Evolutionary conservation across 2,797 vertebrate species (phyloP).

Genomic region (Smutsia temminckii): DNA sequence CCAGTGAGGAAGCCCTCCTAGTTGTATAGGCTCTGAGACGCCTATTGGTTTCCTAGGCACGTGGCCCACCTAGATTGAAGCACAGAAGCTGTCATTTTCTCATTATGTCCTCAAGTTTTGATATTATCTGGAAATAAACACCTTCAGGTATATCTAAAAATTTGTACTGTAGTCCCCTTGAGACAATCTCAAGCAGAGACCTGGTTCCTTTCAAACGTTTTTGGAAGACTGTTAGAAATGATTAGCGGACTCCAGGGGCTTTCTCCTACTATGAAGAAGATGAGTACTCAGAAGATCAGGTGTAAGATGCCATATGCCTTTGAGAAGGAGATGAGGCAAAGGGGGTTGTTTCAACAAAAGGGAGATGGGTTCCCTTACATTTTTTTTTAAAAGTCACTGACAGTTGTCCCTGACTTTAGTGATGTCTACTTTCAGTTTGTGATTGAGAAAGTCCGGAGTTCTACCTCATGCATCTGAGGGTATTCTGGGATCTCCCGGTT

Average conservation of each 20-base stretch:
- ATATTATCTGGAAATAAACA: neutral
- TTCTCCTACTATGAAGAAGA: neutral
- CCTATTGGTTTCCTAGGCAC: neutral
- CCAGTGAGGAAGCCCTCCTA: neutral
- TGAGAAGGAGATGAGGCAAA: neutral
- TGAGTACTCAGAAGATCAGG: neutral
- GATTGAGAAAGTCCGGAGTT: neutral
- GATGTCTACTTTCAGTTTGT: neutral
- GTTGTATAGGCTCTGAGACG: neutral
- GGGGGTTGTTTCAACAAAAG: neutral
- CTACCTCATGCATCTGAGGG: neutral
- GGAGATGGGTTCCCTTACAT: neutral
- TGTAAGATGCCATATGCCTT: neutral
- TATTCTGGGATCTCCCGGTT: neutral
- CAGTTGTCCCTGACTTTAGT: neutral
- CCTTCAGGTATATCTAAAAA: neutral
- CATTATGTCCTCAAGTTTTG: neutral
- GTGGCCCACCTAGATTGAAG: neutral
- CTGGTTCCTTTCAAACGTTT: neutral
- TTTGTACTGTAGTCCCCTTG: neutral
- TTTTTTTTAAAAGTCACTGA: neutral
- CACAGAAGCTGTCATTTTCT: neutral
- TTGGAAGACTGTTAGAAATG: neutral
- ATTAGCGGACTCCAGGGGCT: neutral
- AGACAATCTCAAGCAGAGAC: neutral